A percentile compares a stretch with the other conserved stretches of the same genome.
These are phyloP conservation scores for Drosophila prostipennis DNA, from an alignment of 2,888 invertebrate genomes.

Conservation along the genomic window DNA sequence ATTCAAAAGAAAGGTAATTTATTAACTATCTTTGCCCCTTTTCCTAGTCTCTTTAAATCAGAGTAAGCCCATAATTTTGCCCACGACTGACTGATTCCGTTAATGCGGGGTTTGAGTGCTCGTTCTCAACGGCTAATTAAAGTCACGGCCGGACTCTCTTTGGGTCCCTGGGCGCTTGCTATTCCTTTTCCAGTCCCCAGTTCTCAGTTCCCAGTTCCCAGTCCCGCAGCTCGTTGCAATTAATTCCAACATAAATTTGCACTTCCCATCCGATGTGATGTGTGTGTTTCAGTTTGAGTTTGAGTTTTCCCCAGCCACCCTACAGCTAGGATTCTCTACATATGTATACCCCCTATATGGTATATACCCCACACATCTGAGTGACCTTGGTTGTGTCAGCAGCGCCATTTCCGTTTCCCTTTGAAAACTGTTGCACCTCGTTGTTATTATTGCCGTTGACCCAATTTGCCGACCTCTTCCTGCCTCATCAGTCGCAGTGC, in stretches of 20 bases:
- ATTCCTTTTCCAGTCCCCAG: background rate
- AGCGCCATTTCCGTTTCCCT: slow-evolving; percentile 1
- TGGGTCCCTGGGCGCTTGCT: slow-evolving; percentile 8
- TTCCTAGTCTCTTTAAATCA: background rate
- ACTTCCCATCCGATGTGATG: slow-evolving; percentile 21
- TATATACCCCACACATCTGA: slow-evolving; percentile 2
- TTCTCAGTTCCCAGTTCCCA: background rate
- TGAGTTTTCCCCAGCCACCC: slow-evolving; percentile 23
- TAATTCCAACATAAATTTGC: slow-evolving; percentile 52
- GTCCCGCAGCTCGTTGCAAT: slow-evolving; percentile 35
- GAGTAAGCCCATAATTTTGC: background rate
- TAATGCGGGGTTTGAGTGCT: slow-evolving; percentile 14
- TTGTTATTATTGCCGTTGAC: slow-evolving; percentile 21
- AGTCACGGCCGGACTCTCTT: slow-evolving; percentile 24
- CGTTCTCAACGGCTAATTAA: slow-evolving; percentile 40
- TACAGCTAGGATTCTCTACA: slow-evolving; percentile 7
- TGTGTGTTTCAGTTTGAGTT: background rate
- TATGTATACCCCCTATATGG: no score
- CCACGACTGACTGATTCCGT: slow-evolving; percentile 5
- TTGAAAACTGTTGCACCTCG: slow-evolving; percentile 3
- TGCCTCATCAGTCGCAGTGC: slow-evolving; percentile 20
- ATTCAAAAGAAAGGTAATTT: no score
- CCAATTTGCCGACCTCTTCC: slow-evolving; percentile 34
- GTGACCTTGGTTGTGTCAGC: slow-evolving; percentile 22
- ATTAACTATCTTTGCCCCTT: no score